Evolutionary conservation across 2,113 vertebrate genomes (phyloP), one percentile per base, ranked within the genome.

Genomic region (Myodes glareolus): DNA sequence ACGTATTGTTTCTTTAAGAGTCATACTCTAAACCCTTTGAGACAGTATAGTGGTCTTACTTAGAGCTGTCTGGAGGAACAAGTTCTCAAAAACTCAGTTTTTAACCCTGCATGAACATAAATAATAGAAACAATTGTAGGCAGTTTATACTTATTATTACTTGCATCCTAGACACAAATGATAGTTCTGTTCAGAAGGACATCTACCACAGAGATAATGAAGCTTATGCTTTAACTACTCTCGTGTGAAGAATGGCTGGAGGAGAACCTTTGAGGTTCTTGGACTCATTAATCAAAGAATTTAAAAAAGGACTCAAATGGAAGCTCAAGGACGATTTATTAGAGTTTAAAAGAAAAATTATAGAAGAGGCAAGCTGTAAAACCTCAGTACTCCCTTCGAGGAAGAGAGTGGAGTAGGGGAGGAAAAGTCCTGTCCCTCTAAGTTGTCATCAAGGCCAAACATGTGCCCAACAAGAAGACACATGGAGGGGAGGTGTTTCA

Each of bases 141-240:
- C 4, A 78, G 33, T 92, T 84, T 92, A 47, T 76, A 78, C 91
- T 61, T 95, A 36, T 72, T 55, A 55, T 92, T 93, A 68, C 27
- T 82, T 94, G 63, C 29, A 78, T 85, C 52, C 33, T 93, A 61
- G 52, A 84, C 27, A 94, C 16, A 65, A 94, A 84, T 31, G 17
- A 61, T 94, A 73, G 67, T 7, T 29, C 78, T 77, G 63, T 63
- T 80, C 17, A 42, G 47, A 90, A 36, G 39, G 58, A 17, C 65
- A 91, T 91, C 91, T 80, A 88, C 47, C 39, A 63, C 55, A 45
- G n/a, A 82, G 45, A 63, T 76, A 94, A 90, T 78, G 61, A 90
- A 84, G 58, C 33, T 85, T 50, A 58, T 67, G 25, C 11, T 78
- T 91, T 47, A 78, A 86, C 11, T 12, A 12, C n/a, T 29, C 23